Conservation (phyloP, 37 sponge, comb jelly and placozoan species). For the Beroe ovata region DNA sequence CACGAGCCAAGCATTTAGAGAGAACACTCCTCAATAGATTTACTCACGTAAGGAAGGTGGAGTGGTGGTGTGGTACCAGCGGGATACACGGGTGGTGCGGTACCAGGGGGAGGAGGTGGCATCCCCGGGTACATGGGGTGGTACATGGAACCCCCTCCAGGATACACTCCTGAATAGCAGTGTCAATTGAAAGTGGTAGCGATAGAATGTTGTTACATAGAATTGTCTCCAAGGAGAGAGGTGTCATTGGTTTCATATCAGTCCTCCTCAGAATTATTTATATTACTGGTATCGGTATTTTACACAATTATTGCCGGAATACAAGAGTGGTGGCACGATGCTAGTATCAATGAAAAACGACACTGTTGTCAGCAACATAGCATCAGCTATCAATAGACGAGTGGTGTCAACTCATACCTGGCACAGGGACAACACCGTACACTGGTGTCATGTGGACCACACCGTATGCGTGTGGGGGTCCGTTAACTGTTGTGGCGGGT, state of each 20-base stretch:
- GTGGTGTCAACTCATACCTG: neutral
- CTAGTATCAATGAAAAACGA: too few relatives aligned
- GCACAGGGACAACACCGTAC: slow-evolving; percentile 20
- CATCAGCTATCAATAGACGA: too few relatives aligned
- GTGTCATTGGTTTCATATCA: too few relatives aligned
- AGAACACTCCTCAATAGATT: neutral
- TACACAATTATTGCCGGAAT: too few relatives aligned
- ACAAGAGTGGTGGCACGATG: too few relatives aligned
- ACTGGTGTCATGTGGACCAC: slow-evolving; percentile 17
- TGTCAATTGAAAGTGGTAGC: too few relatives aligned
- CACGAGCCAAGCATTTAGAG: neutral
- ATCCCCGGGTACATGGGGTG: neutral
- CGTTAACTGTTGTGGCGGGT: neutral
- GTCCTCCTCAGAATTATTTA: too few relatives aligned
- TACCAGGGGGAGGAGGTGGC: neutral
- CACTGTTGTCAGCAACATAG: too few relatives aligned
- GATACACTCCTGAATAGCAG: neutral
- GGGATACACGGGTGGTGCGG: neutral
- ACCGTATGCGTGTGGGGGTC: neutral
- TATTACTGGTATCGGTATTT: too few relatives aligned
- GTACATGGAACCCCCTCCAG: slow-evolving; percentile 20
- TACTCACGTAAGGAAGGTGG: neutral
- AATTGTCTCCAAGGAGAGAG: too few relatives aligned
- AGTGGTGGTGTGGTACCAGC: neutral
- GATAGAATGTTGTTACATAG: too few relatives aligned